Evolutionary conservation across 2,113 vertebrate genomes (phyloP), one percentile per base, ranked within the genome.

Genomic region (Salvator merianae): DNA sequence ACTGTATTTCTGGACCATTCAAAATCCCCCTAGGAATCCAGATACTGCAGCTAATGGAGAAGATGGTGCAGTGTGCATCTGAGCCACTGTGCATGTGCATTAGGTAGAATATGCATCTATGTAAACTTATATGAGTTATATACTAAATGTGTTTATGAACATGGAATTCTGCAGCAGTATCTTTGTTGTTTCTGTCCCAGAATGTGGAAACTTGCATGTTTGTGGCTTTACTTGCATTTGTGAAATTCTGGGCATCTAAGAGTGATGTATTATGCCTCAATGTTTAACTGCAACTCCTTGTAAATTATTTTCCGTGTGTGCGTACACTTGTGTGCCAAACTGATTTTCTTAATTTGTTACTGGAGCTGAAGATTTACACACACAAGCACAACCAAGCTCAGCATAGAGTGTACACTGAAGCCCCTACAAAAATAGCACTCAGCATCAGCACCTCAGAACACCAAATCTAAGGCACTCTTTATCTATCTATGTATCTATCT

Each of bases 41-140:
- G 68, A 72, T 72, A 40, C 77, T 85, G 47, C 22, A 79, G 83
- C 83, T 85, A 85, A 85, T 73, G 77, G 69, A 84, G 76, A 72
- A 43, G 59, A 28, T 73, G 69, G 55, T 24, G 77, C 55, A 79
- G 59, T 20, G 24, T 22, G 69, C 62, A 26, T 65, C 70, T 79
- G 40, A 79, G 69, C 69, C 70, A 79, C 9, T 63, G n/a, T 73
- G 38, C 40, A 79, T 79, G 38, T n/a, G 20, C 72, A 30, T 79
- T 84, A 65, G 55, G 72, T 62, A 50, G 26, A 63, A 26, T 24
- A 10, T 30, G n/a, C 55, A 47, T 69, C 65, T 76, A 40, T 53
- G 43, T 43, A 50, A 47, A 43, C 22, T 43, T 28, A 81, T 16
- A 26, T 26, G 36, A 16, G 40, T 30, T 73, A 14, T 65, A 65